phyloP scores from a whole-genome alignment of 2,113 vertebrate species.

The Otis tarda region DNA sequence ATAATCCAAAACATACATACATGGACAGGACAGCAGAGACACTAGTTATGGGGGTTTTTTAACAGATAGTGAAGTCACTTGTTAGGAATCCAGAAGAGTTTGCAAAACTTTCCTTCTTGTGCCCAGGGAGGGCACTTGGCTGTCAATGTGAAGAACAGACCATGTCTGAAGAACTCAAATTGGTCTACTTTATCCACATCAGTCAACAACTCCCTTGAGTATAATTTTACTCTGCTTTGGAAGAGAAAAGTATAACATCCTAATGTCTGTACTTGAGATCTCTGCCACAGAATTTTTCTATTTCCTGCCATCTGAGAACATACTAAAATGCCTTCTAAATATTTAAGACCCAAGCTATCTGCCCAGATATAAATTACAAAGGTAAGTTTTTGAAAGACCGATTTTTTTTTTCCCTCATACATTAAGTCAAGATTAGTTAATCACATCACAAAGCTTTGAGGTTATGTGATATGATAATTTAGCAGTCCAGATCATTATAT shows the following conservation, averaged over 20 bases:
- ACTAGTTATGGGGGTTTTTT: neutral
- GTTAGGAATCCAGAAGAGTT: neutral
- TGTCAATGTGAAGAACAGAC: neutral
- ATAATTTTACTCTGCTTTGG: neutral
- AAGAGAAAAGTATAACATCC: neutral
- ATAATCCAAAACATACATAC: neutral
- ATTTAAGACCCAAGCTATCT: neutral
- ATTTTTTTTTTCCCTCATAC: neutral
- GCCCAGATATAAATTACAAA: neutral
- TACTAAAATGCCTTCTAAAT: neutral
- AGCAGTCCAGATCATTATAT: neutral
- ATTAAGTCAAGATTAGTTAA: conserved; percentile 3
- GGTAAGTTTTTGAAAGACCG: neutral
- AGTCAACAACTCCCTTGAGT: neutral
- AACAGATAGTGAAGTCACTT: neutral
- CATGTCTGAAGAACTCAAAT: neutral
- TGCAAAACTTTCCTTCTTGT: neutral
- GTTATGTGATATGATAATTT: neutral
- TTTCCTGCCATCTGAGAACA: neutral
- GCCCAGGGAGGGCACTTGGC: neutral
- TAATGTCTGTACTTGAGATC: neutral
- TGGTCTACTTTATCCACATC: neutral
- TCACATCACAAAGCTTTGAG: neutral
- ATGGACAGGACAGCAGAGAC: neutral
- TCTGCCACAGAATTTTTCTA: neutral